Percentiles rank a stretch among this genome's conserved stretches.
Evolutionary conservation across 53 echinoderm and acorn worm species (phyloP).

Genomic region (Echinometra lucunter): DNA sequence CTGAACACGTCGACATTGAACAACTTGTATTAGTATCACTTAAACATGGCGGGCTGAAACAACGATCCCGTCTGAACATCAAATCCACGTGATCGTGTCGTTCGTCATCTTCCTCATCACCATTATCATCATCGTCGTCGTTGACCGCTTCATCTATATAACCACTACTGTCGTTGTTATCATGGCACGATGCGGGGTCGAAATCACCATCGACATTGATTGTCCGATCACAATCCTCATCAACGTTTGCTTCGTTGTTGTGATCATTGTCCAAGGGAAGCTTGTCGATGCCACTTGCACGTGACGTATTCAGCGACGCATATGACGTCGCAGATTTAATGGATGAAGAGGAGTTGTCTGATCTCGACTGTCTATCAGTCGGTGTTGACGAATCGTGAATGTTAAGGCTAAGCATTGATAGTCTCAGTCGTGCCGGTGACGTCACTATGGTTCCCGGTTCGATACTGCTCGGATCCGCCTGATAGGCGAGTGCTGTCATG

Average conservation of each 20-base stretch:
- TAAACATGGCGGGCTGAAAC: neutral
- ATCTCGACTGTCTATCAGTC: constrained; percentile 15
- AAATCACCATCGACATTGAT: neutral
- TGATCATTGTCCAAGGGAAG: constrained; percentile 41
- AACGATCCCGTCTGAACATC: constrained; percentile 35
- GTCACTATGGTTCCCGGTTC: constrained; percentile 80
- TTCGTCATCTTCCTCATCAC: neutral
- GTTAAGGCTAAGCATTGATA: constrained; percentile 81
- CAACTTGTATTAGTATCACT: constrained; percentile 66
- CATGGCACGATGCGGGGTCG: neutral
- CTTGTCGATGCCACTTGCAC: constrained; percentile 59
- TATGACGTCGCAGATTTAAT: constrained; percentile 61
- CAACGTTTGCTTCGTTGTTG: neutral
- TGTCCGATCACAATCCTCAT: neutral
- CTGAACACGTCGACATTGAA: constrained; percentile 92
- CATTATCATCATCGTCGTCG: neutral
- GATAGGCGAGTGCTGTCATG: constrained; percentile 97
- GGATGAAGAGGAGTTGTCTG: constrained; percentile 65
- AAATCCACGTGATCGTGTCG: constrained; percentile 61
- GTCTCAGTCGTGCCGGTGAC: constrained; percentile 82
- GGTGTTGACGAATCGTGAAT: constrained; percentile 76
- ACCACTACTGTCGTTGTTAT: neutral
- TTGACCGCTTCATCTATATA: constrained; percentile 13
- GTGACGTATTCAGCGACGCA: constrained; percentile 25
- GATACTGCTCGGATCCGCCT: constrained; percentile 93